Evolutionary conservation across 2,113 vertebrate genomes (phyloP), one percentile per base, ranked within the genome.

Genomic region (Crypturellus undulatus): DNA sequence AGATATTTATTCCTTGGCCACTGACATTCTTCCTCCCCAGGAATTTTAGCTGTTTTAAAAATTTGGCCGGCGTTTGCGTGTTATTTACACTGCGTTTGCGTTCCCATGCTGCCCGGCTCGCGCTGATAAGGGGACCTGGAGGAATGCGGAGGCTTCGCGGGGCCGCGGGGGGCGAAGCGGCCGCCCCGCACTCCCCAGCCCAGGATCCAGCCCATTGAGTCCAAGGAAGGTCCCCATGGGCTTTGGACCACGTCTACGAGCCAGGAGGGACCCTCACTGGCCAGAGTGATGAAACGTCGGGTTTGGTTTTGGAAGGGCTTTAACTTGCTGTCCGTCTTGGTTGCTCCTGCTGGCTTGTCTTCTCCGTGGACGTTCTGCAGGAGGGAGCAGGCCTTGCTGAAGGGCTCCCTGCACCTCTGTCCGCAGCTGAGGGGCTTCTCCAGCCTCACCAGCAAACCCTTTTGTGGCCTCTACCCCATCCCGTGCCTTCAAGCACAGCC

Each of bases 351-450:
- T 73, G 42, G 72, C 79, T 84, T 83, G 34, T 51, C 83, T 79
- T 76, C 85, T 56, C 64, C 59, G 1, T 24, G 12, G 82, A 68
- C 3, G 5, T 25, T 62, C 82, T 9, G 30, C 2, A 3, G 60
- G 63, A 72, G 47, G 38, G 73, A 68, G 17, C 68, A 3, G 83
- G 47, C 67, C 1, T 2, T 34, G 64, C 83, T 28, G 60, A 54
- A 34, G 28, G 62, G 0, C 2, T 3, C 82, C n/a, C 47, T 0
- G 1, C 40, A 19, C 73, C 2, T 4, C 1, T 21, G 26, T 36
- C 0, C 0, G 6, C 4, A 12, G 32, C 72, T 1, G 52, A 10
- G 59, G 69, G 64, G 28, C 60, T 36, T 42, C 38, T 9, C 26
- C 19, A 26, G 21, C 22, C 70, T 34, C 76, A 0, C 3, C 12